phyloP scores from a whole-genome alignment of 1,140 invertebrate species.

The Pissodes strobi region DNA sequence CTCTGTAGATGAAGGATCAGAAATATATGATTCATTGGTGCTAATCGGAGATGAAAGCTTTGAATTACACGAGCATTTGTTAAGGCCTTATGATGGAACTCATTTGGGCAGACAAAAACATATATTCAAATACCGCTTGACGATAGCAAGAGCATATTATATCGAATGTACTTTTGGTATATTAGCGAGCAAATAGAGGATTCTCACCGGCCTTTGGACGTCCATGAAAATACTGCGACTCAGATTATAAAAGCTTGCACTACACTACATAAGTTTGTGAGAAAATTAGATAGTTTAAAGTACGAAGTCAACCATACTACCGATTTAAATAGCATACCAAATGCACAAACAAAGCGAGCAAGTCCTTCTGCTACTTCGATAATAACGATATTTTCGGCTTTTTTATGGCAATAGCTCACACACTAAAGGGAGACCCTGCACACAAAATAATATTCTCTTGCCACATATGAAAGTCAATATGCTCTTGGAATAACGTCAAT shows the following conservation, averaged over 20 bases:
- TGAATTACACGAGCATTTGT: slow-evolving; percentile 41
- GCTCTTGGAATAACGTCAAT: too few relatives aligned
- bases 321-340: background rate
- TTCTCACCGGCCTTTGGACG: slow-evolving; percentile 17
- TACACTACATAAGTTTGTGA: too few relatives aligned
- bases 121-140: background rate
- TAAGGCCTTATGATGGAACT: slow-evolving; percentile 52
- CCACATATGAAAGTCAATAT: too few relatives aligned
- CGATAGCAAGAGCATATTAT: background rate
- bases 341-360: too few relatives aligned
- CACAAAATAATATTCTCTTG: too few relatives aligned
- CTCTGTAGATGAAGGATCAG: slow-evolving; percentile 5
- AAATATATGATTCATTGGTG: slow-evolving; percentile 41
- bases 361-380: background rate
- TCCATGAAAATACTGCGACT: slow-evolving; percentile 6
- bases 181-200: slow-evolving; percentile 19
- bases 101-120: slow-evolving; percentile 45
- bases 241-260: slow-evolving; percentile 25
- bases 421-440: too few relatives aligned
- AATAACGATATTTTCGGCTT: background rate
- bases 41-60: slow-evolving; percentile 54
- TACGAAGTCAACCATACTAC: background rate
- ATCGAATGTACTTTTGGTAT: slow-evolving; percentile 16
- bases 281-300: background rate
- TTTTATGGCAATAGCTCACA: too few relatives aligned